Evolutionary conservation across 2,113 vertebrate species (phyloP).

Genomic region (Sprattus sprattus): DNA sequence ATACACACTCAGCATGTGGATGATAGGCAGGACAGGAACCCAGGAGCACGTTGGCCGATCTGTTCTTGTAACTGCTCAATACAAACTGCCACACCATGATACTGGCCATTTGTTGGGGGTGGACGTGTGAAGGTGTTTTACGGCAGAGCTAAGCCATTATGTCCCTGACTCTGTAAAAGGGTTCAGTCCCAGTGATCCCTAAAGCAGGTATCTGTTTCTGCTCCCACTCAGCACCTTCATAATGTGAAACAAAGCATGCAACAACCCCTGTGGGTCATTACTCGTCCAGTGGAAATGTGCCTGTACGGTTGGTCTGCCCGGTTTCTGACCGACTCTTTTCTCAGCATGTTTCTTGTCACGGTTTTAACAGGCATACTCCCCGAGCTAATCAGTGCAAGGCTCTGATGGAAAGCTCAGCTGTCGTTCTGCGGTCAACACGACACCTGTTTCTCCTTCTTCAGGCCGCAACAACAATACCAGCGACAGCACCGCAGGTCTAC

Average conservation of each 20-base stretch:
- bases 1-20: background rate
- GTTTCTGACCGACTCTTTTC: background rate
- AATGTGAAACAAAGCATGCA: background rate
- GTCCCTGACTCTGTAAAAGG: background rate
- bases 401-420: background rate
- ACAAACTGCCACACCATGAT: background rate
- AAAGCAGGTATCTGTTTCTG: background rate
- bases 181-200: background rate
- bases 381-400: background rate
- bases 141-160: background rate
- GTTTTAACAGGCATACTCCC: background rate
- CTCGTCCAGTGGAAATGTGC: background rate
- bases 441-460: slow-evolving; percentile 5
- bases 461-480: background rate
- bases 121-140: background rate
- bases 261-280: background rate
- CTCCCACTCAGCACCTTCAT: background rate
- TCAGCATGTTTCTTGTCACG: background rate
- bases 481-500: background rate
- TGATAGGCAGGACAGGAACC: background rate
- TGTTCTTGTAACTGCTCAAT: background rate
- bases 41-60: background rate
- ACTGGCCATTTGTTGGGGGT: background rate
- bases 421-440: background rate
- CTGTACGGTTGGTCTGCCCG: background rate